These are phyloP conservation scores for Zoroaster sp. DNA, from an alignment of 53 echinoderm and acorn worm species.

Conservation along the genomic window DNA sequence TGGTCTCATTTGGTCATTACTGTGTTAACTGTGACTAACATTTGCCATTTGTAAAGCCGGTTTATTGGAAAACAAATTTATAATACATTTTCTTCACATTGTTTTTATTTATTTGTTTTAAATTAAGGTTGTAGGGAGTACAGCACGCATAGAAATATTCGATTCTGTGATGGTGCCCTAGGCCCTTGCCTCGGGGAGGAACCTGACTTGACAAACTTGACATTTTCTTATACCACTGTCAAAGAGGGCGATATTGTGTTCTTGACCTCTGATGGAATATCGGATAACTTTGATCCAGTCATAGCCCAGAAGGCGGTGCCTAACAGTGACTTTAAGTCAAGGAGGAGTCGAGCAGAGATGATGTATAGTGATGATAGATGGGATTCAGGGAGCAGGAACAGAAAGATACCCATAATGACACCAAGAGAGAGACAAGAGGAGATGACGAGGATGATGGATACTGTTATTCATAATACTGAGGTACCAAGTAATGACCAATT, in stretches of 20 bases:
- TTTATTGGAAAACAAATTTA: too few relatives aligned
- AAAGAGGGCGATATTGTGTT: slow-evolving; percentile 64
- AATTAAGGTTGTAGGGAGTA: slow-evolving; percentile 41
- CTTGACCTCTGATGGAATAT: slow-evolving; percentile 58
- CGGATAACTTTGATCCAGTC: slow-evolving; percentile 75
- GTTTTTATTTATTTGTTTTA: neutral
- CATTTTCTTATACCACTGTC: slow-evolving; percentile 51
- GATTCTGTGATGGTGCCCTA: slow-evolving; percentile 65
- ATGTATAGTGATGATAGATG: neutral
- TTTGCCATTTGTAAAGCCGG: too few relatives aligned
- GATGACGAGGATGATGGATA: slow-evolving; percentile 14
- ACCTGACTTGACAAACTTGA: slow-evolving; percentile 68
- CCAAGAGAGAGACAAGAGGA: slow-evolving; percentile 40
- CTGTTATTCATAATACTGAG: neutral
- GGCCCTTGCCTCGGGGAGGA: slow-evolving; percentile 57
- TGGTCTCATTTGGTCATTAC: too few relatives aligned
- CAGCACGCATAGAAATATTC: slow-evolving; percentile 46
- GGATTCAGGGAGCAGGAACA: neutral
- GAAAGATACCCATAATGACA: slow-evolving; percentile 3
- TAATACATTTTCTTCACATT: too few relatives aligned
- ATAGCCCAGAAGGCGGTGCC: slow-evolving; percentile 37
- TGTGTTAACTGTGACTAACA: too few relatives aligned
- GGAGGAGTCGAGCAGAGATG: neutral
- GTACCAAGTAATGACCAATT: slow-evolving; percentile 15
- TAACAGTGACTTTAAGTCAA: slow-evolving; percentile 19